Evolutionary conservation across 2,888 invertebrate genomes (phyloP).

Genomic region (Gari tellinella): DNA sequence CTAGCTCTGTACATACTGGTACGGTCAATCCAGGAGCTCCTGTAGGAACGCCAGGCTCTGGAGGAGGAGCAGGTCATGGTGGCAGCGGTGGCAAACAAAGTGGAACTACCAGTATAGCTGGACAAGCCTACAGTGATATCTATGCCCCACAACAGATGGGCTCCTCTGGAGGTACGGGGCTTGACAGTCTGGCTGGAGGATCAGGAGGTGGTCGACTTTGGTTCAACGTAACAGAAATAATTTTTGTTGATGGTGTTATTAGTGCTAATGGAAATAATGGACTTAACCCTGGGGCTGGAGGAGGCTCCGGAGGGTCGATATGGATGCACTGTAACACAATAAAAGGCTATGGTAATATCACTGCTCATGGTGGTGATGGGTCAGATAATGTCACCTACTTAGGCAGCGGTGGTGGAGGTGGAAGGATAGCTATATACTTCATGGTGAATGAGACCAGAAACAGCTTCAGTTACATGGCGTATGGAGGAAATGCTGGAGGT

Average conservation of each 20-base stretch:
- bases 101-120: conserved; percentile 45
- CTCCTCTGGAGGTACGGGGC: conserved; percentile 68
- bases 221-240: conserved; percentile 75
- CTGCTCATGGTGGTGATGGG: conserved; percentile 71
- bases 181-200: conserved; percentile 58
- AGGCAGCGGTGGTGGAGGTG: conserved; percentile 76
- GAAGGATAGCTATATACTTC: conserved; percentile 74
- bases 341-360: conserved; percentile 73
- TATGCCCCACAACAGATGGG: conserved; percentile 74
- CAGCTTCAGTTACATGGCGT: conserved; percentile 66
- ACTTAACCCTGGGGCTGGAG: conserved; percentile 57
- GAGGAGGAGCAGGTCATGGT: conserved; percentile 71
- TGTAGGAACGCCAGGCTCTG: conserved; percentile 25
- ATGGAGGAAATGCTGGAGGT: conserved; percentile 64
- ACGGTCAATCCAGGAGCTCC: conserved; percentile 71
- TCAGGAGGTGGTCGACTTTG: conserved; percentile 74
- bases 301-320: conserved; percentile 76
- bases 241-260: conserved; percentile 73
- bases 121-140: conserved; percentile 73
- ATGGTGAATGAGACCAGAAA: conserved; percentile 71
- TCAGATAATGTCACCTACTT: conserved; percentile 43
- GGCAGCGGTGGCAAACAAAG: conserved; percentile 69
- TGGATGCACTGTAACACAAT: conserved; percentile 72
- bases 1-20: conserved; percentile 63
- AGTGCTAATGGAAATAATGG: conserved; percentile 68